Base-by-base conservation (phyloP, 2,888 invertebrate species). In the Rotaria socialis region DNA sequence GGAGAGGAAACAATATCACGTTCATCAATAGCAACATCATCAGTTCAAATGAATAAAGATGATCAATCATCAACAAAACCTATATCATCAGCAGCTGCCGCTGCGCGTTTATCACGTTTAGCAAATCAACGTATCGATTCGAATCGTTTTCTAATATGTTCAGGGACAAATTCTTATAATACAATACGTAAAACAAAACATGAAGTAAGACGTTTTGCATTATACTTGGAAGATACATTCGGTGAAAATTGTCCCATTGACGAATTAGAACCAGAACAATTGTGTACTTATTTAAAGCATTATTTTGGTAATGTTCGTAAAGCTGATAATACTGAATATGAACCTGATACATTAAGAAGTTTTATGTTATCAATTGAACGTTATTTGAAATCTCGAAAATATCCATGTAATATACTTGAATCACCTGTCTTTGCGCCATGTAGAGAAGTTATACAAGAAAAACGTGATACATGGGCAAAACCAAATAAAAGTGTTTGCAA, bases 331-430 rank as follows among this genome's bases (percentile, higher is more conserved):
- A 80, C 47, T 19, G 80, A 80, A 80, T 80, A 80, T 47, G 80
- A 80, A 47, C 80, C 80, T 10, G 80, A 80, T 80, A 80, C 80
- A 47, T 80, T 80, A n/a, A 22, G 80, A 80, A 80, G 80, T 80
- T 80, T 80, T n/a, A 80, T 80, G 80, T 80, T 80, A 80, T 80
- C 80, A 47, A 80, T 80, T 47, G 80, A 80, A 47, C 80, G 80
- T 80, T 80, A 80, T 80, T 80, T 80, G 47, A 80, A 80, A 47
- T 80, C 80, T 47, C 80, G 80, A 24, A 43, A 80, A 47, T 80
- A 80, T 80, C 24, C 80, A 24, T 80, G 22, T 80, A 80, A 80
- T 80, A 80, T 80, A 47, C 47, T 80, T 47, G 80, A 80, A 80
- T 47, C 47, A n/a, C 80, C 80, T 24, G 47, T 80, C 14, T 80